phyloP scores from a whole-genome alignment of 2,113 vertebrate genomes.

The Prochilodus magdalenae region DNA sequence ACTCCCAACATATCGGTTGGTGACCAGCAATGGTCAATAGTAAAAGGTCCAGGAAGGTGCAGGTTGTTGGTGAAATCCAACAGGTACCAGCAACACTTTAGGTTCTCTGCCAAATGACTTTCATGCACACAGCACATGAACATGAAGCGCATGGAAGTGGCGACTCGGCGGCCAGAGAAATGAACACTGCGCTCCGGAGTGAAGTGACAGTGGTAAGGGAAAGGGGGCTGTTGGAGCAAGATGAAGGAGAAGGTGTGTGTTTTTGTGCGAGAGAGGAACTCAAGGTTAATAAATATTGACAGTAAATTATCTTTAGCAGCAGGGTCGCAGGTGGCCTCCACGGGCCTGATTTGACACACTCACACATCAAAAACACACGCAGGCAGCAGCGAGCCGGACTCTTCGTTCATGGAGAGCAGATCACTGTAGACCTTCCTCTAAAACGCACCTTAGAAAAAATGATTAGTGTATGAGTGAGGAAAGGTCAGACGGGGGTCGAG shows the following conservation, averaged over 20 bases:
- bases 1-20: no score
- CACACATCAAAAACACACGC: constrained; percentile 25
- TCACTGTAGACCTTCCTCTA: not conserved
- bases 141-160: no score
- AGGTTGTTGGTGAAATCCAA: no score
- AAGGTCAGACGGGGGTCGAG: not conserved
- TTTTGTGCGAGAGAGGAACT: constrained; percentile 39
- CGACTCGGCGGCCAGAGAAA: no score
- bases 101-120: no score
- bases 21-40: no score
- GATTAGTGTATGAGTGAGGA: not conserved
- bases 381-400: not conserved
- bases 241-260: constrained; percentile 20
- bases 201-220: not conserved
- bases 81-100: no score
- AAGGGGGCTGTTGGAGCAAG: not conserved
- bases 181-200: no score
- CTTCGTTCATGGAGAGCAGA: not conserved
- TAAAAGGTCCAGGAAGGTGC: no score
- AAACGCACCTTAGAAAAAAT: not conserved
- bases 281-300: constrained; percentile 78
- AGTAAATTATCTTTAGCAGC: constrained; percentile 74
- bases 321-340: constrained; percentile 73
- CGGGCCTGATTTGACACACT: constrained; percentile 64
- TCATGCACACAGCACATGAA: no score